phyloP scores from a whole-genome alignment of 1,140 invertebrate genomes.

The Zaprionus tsacasi region DNA sequence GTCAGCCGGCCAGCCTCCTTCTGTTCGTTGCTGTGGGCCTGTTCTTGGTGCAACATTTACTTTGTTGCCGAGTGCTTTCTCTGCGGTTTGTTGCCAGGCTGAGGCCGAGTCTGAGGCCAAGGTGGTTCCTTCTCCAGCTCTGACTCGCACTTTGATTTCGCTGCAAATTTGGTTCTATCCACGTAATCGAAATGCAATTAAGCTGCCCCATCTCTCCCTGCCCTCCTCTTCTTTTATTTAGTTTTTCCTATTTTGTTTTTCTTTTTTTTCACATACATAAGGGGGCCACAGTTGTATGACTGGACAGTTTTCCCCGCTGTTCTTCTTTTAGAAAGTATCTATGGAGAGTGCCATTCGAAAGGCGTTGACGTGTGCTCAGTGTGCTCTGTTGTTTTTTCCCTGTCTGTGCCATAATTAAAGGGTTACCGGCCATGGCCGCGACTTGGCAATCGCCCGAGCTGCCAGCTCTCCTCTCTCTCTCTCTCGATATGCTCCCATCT shows the following conservation, averaged over 20 bases:
- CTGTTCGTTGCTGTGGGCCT: conserved; percentile 69
- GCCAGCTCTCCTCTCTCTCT: conserved; percentile 22
- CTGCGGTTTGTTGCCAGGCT: conserved; percentile 56
- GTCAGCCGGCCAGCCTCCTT: conserved; percentile 32
- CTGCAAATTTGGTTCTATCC: conserved; percentile 63
- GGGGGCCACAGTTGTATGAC: conserved; percentile 66
- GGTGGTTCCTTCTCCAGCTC: background rate
- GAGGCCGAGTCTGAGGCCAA: background rate
- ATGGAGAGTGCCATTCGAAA: conserved; percentile 72
- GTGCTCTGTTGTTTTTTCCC: conserved; percentile 18
- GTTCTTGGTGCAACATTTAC: conserved; percentile 68
- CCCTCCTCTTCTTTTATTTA: background rate
- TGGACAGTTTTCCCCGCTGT: conserved; percentile 59
- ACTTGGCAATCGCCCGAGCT: conserved; percentile 63
- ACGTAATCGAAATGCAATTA: conserved; percentile 82
- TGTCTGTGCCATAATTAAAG: conserved; percentile 74
- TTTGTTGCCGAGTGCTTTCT: conserved; percentile 69
- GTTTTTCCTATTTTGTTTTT: background rate
- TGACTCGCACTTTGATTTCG: conserved; percentile 52
- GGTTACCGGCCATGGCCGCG: conserved; percentile 71
- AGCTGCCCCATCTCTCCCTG: conserved; percentile 43
- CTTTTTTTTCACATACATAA: conserved; percentile 35
- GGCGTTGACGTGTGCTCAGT: conserved; percentile 64
- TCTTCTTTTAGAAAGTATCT: conserved; percentile 61
- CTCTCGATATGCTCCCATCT: conserved; percentile 54